Evolutionary conservation across 53 echinoderm and acorn worm genomes (phyloP), one percentile per base, ranked within the genome.

Genomic region (Apostichopus leukothele): DNA sequence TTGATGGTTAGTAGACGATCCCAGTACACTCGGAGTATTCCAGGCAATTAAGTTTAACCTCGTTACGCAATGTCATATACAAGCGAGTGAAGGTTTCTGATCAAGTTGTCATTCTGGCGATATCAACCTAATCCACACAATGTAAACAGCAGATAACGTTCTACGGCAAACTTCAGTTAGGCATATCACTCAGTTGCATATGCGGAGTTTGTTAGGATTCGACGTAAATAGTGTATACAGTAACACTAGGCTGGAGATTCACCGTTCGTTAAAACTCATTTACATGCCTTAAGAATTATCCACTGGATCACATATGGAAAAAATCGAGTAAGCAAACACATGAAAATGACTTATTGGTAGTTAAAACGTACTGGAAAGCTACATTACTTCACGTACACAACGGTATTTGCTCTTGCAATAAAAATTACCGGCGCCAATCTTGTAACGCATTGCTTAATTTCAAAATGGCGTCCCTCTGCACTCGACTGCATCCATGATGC

Each of bases 391-490:
- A 55, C 10, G 18, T 6, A 81, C 21, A 55, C 52, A 51, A 5
- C 18, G 51, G 81, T 57, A 54, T 59, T 81, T 54, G 53, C 18
- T 23, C 81, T 53, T 81, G 21, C 51, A 81, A 81, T 57, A 22
- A 54, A 55, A 55, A n/a, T 81, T 59, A 81, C 81, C 81, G 81
- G 81, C 81, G 81, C 81, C 81, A 81, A 81, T 55, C 55, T 23
- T 55, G 53, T 55, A 81, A 81, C 81, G 81, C 81, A 81, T 81
- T 81, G 81, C 81, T 23, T 22, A 81, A 81, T 81, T 81, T 81
- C 81, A 81, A 81, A 81, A 81, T 81, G 81, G 81, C 81, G 81
- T 81, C 81, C 53, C 55, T 54, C 20, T n/a, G 55, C 54, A 81
- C 81, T 81, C 39, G 39, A 39, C 39, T 81, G 53, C 81, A 20